These are phyloP conservation scores for Samia ricini DNA, from an alignment of 1,140 invertebrate genomes.

Conservation along the genomic window DNA sequence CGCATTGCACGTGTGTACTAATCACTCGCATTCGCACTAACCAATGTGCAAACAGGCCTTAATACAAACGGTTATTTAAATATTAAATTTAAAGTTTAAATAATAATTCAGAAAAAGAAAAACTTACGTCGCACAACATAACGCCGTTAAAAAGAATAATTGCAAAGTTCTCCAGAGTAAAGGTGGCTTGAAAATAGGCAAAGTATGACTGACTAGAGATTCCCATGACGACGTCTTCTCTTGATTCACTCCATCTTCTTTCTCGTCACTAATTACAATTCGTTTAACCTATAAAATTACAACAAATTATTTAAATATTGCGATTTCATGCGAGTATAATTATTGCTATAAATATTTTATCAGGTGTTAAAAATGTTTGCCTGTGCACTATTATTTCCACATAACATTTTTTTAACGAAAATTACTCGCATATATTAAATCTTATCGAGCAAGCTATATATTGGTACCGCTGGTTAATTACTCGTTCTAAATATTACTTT, in stretches of 20 bases:
- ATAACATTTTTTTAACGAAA: too few relatives aligned
- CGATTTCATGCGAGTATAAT: too few relatives aligned
- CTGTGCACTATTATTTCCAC: too few relatives aligned
- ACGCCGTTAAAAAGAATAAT: conserved; percentile 31
- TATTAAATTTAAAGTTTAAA: background rate
- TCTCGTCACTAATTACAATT: conserved; percentile 10
- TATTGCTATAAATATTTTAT: background rate
- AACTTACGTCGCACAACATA: conserved; percentile 39
- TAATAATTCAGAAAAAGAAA: background rate
- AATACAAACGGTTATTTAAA: background rate
- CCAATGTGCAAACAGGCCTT: too few relatives aligned
- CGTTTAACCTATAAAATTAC: conserved; percentile 23
- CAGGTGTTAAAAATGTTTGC: background rate
- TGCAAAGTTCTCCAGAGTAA: conserved; percentile 35
- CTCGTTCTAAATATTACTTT: too few relatives aligned
- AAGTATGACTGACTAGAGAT: conserved; percentile 26
- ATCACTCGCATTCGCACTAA: too few relatives aligned
- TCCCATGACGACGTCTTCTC: conserved; percentile 21
- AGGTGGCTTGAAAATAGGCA: conserved; percentile 35
- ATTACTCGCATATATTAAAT: too few relatives aligned
- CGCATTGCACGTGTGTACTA: too few relatives aligned
- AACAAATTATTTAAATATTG: background rate
- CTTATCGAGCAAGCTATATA: too few relatives aligned
- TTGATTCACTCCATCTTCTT: conserved; percentile 1
- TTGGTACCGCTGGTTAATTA: too few relatives aligned